Evolutionary conservation across 2,888 invertebrate genomes (phyloP), one percentile per base, ranked within the genome.

Genomic region (Schizaphis graminum): DNA sequence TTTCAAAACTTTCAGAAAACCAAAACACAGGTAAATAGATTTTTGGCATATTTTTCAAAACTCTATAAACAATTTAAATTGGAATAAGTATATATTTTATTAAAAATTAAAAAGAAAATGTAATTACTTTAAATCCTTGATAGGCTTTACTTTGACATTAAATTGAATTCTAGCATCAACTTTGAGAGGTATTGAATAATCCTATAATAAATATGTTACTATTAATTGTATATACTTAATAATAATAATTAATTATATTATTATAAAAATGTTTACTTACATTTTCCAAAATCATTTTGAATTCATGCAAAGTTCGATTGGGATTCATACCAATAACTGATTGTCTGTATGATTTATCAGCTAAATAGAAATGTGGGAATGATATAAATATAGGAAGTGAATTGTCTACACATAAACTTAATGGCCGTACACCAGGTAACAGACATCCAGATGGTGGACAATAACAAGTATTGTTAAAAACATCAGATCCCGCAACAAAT

Each of bases 401-500:
- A 28, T 96, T 96, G 95, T 95, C 95, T 91, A 95, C 95, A 95
- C 96, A 96, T 47, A 95, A 95, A 44, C 95, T 95, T 10, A 96
- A 95, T 94, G 96, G 95, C 57, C 96, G 95, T 49, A 95, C 95
- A 57, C 95, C 95, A n/a, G 94, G 94, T 3, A 95, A 95, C 4
- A 92, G 95, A 95, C 57, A 95, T 93, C 92, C 95, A 95, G 67
- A 95, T 95, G 86, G 95, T 95, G 61, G 95, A 41, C 97, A 98
- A 96, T 97, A 98, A 95, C 98, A 98, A 41, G 97, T 97, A 95
- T 98, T 98, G 95, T 98, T 98, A 94, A 98, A 97, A 10, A 97
- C 96, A 1, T 97, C 97, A 44, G 96, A 96, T 94, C 97, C 97
- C 16, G 97, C 97, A 95, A 95, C 96, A 95, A 95, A 98, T 94